Conservation (phyloP, 2,888 invertebrate genomes). For the Polydrusus pterygomalis region DNA sequence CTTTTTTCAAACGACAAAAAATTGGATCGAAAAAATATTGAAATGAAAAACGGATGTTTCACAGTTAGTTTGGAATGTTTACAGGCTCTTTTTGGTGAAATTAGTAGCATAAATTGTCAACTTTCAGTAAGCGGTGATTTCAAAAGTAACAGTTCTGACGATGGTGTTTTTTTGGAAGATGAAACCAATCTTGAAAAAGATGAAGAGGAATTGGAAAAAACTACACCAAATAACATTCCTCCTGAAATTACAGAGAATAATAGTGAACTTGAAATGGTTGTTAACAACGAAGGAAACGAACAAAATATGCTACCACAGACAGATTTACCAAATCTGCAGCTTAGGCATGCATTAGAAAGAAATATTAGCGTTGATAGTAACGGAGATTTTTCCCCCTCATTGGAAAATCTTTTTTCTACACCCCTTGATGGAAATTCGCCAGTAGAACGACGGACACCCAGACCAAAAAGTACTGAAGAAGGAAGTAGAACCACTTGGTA, state of each 20-base stretch:
- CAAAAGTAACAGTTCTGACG: conserved; percentile 23
- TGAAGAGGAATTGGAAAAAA: background rate
- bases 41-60: conserved; percentile 48
- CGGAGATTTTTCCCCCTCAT: background rate
- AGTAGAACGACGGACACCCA: conserved; percentile 17
- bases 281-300: background rate
- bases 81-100: conserved; percentile 39
- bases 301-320: background rate
- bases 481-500: conserved; percentile 40
- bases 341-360: background rate
- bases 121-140: conserved; percentile 41
- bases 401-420: conserved; percentile 25
- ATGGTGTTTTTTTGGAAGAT: conserved; percentile 26
- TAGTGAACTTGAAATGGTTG: background rate
- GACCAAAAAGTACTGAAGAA: conserved; percentile 38
- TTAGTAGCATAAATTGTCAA: conserved; percentile 52
- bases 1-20: conserved; percentile 41
- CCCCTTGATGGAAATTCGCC: conserved; percentile 34
- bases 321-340: background rate
- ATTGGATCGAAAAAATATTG: conserved; percentile 46
- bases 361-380: background rate
- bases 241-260: background rate
- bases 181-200: conserved; percentile 1
- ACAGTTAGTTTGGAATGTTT: conserved; percentile 53
- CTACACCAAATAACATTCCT: background rate